Base-by-base conservation (phyloP, 2,797 vertebrate genomes). In the Hypotaenidia philippensis region DNA sequence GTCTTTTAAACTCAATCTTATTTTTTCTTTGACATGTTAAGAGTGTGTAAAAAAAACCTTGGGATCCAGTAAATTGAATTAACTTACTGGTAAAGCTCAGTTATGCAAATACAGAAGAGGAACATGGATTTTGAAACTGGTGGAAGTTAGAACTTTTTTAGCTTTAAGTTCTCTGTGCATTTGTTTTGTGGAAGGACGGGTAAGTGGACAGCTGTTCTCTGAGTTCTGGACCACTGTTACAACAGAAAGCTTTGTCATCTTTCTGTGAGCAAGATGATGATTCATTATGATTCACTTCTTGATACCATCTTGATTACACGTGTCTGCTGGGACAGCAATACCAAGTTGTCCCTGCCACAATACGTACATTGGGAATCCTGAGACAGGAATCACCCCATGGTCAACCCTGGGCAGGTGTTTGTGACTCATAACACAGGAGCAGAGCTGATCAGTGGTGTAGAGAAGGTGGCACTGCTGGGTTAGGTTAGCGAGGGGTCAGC, bases 321-420 rank as follows among this genome's bases (percentile, higher is more conserved):
- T 87, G 10, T 80, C 29, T 83, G 22, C 13, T 84, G 45, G 25
- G 47, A 53, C 53, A 76, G 49, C 49, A 50, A 61, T 36, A 47
- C 14, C 0, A 0, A 27, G 31, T 52, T 47, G 32, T 71, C 41
- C 45, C 57, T 52, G 31, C 20, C 32, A 19, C 50, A 7, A 0
- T 17, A 4, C 49, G 38, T 83, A 47, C 25, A 75, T 72, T 80
- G 69, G n/a, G n/a, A 77, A 64, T 72, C 16, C 32, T 44, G 49
- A 53, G 50, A 9, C 27, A 27, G 31, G 52, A 66, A 32, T 27
- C 41, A 47, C 44, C 25, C 13, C 45, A 22, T 11, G 21, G 25
- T 56, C 45, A 41, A 4, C 59, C 36, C 61, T 83, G 50, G 21
- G 9, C 13, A 47, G 80, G 49, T 55, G 32, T 21, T 65, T 79